Evolutionary conservation across 2,888 invertebrate genomes (phyloP).

Genomic region (Epinotia nisella): DNA sequence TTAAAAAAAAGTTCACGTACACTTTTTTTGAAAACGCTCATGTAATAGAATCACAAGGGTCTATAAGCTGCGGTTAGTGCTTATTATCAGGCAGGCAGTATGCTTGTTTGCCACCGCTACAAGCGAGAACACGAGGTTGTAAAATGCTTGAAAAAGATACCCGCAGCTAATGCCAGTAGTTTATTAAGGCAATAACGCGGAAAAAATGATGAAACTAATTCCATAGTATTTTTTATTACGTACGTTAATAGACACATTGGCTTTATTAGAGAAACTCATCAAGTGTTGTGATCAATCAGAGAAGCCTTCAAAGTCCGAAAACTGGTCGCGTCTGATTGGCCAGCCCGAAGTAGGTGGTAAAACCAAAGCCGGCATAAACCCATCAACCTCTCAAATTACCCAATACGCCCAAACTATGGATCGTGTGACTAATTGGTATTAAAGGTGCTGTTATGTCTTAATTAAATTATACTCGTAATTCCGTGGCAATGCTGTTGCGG

Average conservation of each 20-base stretch:
- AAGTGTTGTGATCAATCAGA: slow-evolving; percentile 72
- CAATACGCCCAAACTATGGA: slow-evolving; percentile 78
- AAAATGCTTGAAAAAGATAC: neutral
- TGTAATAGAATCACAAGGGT: too few relatives aligned
- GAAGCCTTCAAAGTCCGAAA: slow-evolving; percentile 69
- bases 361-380: slow-evolving; percentile 74
- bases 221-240: slow-evolving; percentile 50
- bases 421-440: slow-evolving; percentile 83
- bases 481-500: slow-evolving; percentile 71
- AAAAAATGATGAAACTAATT: slow-evolving; percentile 47
- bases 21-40: too few relatives aligned
- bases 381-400: slow-evolving; percentile 81
- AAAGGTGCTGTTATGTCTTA: slow-evolving; percentile 81
- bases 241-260: slow-evolving; percentile 53
- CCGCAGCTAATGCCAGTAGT: neutral
- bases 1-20: too few relatives aligned
- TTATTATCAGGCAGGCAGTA: too few relatives aligned
- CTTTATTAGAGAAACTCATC: slow-evolving; percentile 57
- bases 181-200: slow-evolving; percentile 10
- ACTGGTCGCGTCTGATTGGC: slow-evolving; percentile 70
- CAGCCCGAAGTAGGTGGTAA: slow-evolving; percentile 73
- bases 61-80: too few relatives aligned
- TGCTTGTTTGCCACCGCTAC: too few relatives aligned
- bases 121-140: neutral
- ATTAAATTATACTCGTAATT: slow-evolving; percentile 82